Conservation (phyloP, 2,797 vertebrate genomes). For the Notolepis coatsorum region DNA sequence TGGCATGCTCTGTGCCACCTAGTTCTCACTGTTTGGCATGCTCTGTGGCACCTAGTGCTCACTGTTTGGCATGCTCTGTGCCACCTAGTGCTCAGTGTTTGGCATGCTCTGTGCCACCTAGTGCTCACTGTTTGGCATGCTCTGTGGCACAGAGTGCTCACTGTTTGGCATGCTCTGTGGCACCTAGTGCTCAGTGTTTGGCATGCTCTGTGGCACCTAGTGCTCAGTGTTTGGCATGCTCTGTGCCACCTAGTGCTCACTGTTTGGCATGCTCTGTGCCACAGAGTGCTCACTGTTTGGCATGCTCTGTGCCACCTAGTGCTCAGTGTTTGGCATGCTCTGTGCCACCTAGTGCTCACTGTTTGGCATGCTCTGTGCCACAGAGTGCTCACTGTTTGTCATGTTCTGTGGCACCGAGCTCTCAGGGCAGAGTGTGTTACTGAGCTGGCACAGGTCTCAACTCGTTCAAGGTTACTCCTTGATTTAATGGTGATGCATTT, state of each 20-base stretch:
- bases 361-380: slow-evolving; percentile 59
- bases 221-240: slow-evolving; percentile 56
- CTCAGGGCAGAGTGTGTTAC: slow-evolving; percentile 62
- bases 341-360: slow-evolving; percentile 33
- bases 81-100: slow-evolving; percentile 43
- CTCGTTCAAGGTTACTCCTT: slow-evolving; percentile 77
- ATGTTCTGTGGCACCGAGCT: slow-evolving; percentile 36
- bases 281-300: slow-evolving; percentile 51
- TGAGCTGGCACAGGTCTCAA: slow-evolving; percentile 62
- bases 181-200: too few relatives aligned
- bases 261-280: slow-evolving; percentile 60
- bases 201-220: slow-evolving; percentile 22
- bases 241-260: slow-evolving; percentile 31
- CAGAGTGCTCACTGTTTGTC: too few relatives aligned
- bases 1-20: slow-evolving; percentile 59
- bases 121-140: slow-evolving; percentile 55
- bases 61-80: slow-evolving; percentile 57
- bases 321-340: slow-evolving; percentile 57
- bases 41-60: slow-evolving; percentile 23
- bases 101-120: slow-evolving; percentile 48
- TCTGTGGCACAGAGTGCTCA: slow-evolving; percentile 31
- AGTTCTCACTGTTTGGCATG: too few relatives aligned
- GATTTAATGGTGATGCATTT: slow-evolving; percentile 80
- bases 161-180: slow-evolving; percentile 60
- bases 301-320: slow-evolving; percentile 43